Base-by-base conservation (phyloP, 37 sponge, comb jelly and placozoan species). In the Petrosia ficiformis region DNA sequence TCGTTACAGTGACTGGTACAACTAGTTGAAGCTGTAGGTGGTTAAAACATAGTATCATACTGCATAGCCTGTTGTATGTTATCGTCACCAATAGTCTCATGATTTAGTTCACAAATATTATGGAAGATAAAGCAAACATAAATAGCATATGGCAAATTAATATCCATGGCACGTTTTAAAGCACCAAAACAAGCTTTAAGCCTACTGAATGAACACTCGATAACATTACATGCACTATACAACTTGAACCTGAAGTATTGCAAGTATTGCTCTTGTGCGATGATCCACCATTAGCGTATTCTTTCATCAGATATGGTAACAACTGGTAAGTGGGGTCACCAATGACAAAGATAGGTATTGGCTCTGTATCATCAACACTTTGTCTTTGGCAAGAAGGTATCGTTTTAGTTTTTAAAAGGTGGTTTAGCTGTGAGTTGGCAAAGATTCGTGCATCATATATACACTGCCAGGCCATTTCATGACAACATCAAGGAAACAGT, bases 121-220 rank as follows among this genome's bases (percentile, higher is more conserved):
- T 78, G 79, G 31, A 78, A 57, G 10, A 78, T 70, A 43, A 78
- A 78, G 35, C 79, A 78, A 4, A 59, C 79, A 78, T 37, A 54
- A 22, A 39, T 37, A 11, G 48, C 79, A 11, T 59, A 6, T 34
- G 61, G 60, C 39, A 59, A 34, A 57, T 56, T 52, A 14, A 61
- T 61, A 61, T 61, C 63, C 26, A 61, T 61, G 11, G 63, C 63
- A 24, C 63, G 6, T 61, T 61, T 61, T 6, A 80, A 43, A 42
- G 31, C 35, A 31, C 71, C 72, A 59, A 80, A 80, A 2, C 71
- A 8, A n/a, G 80, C 80, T 32, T 80, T 80, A 40, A 80, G 30
- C 29, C 80, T 48, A 2, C 80, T 72, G 41, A 80, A 80, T n/a
- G n/a, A 52, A 36, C 80, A 80, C 39, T 80, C 80, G 39, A 80